Evolutionary conservation across 2,888 invertebrate species (phyloP).

Genomic region (Autographa pulchrina): DNA sequence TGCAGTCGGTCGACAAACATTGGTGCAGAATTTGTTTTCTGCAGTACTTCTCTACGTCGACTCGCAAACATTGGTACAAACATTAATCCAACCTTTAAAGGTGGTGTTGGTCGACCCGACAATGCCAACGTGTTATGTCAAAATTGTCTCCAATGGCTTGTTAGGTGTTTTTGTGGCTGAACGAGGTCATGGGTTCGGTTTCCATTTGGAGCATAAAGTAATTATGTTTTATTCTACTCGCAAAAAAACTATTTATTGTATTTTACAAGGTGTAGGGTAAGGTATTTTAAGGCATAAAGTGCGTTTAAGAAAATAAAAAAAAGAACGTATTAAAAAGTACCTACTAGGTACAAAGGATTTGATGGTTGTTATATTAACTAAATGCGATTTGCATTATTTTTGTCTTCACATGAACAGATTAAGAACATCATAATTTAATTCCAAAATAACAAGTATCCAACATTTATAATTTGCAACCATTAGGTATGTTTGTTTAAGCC

Average conservation of each 20-base stretch:
- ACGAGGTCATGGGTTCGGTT: constrained; percentile 2
- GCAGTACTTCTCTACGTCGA: background rate
- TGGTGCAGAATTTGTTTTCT: background rate
- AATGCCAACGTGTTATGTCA: background rate
- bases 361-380: too few species aligned
- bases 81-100: background rate
- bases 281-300: background rate
- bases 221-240: background rate
- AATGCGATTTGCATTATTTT: too few species aligned
- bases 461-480: too few species aligned
- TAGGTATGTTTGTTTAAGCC: too few species aligned
- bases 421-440: too few species aligned
- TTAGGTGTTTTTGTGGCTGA: background rate
- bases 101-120: background rate
- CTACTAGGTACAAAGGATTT: too few species aligned
- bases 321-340: too few species aligned
- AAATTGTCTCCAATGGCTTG: background rate
- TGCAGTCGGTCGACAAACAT: background rate
- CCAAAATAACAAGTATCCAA: too few species aligned
- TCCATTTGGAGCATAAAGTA: background rate
- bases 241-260: background rate
- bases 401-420: too few species aligned
- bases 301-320: too few species aligned
- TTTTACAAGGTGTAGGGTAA: background rate
- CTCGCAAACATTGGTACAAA: background rate